Evolutionary conservation across 2,888 invertebrate species (phyloP).

Genomic region (Melanargia galathea): DNA sequence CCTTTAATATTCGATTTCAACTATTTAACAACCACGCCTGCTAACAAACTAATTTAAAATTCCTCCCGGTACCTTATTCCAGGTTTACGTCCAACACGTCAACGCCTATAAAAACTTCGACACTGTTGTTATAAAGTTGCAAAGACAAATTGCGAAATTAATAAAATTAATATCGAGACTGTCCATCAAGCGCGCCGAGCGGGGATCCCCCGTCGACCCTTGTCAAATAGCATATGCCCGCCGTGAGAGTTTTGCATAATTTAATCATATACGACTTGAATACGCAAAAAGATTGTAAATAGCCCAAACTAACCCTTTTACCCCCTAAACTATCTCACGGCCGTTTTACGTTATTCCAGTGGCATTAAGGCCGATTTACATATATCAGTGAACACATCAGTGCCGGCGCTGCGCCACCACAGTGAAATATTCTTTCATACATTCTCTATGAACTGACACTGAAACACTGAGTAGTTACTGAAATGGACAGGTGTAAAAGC

Average conservation of each 20-base stretch:
- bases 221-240: conserved; percentile 48
- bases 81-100: neutral
- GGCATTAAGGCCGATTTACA: neutral
- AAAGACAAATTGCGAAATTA: conserved; percentile 32
- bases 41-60: neutral
- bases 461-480: too few relatives aligned
- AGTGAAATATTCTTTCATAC: too few relatives aligned
- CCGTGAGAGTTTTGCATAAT: conserved; percentile 43
- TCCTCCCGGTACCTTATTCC: neutral
- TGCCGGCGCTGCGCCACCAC: too few relatives aligned
- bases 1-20: neutral
- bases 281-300: conserved; percentile 44
- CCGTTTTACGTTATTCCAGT: neutral
- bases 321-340: conserved; percentile 8
- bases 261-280: conserved; percentile 45
- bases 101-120: conserved; percentile 5
- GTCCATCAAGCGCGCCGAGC: neutral
- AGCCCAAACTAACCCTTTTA: conserved; percentile 30
- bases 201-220: conserved; percentile 44
- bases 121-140: conserved; percentile 20
- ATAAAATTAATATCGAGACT: conserved; percentile 32
- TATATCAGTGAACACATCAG: too few relatives aligned
- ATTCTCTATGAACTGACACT: too few relatives aligned
- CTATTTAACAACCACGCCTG: neutral
- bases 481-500: too few relatives aligned